Conservation (phyloP, 2,888 invertebrate genomes). For the Sturmia bella region DNA sequence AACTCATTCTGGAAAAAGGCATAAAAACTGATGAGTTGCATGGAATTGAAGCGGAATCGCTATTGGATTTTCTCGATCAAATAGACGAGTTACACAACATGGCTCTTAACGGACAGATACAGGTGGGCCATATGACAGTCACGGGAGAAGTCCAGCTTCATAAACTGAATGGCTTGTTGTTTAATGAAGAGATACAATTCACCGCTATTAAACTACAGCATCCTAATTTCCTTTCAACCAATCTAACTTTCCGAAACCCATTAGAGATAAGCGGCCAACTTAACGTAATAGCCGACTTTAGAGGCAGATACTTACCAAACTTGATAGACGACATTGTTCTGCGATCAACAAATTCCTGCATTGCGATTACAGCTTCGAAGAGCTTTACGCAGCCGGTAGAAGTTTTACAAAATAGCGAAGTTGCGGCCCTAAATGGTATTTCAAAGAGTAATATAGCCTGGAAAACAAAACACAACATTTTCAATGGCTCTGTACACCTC, state of each 20-base stretch:
- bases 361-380: constrained; percentile 75
- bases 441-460: constrained; percentile 80
- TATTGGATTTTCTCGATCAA: constrained; percentile 76
- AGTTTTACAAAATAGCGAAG: constrained; percentile 76
- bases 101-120: constrained; percentile 80
- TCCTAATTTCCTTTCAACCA: constrained; percentile 77
- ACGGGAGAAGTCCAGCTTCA: constrained; percentile 75
- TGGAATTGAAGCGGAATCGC: constrained; percentile 75
- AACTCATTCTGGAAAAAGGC: constrained; percentile 77
- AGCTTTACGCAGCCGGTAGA: constrained; percentile 74
- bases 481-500: constrained; percentile 75
- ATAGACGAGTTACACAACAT: constrained; percentile 76
- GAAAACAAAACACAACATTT: constrained; percentile 72
- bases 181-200: constrained; percentile 78
- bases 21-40: constrained; percentile 80
- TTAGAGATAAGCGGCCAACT: constrained; percentile 74
- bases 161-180: constrained; percentile 74
- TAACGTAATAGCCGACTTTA: constrained; percentile 77
- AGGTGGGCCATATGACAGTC: constrained; percentile 81
- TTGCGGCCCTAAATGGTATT: constrained; percentile 80
- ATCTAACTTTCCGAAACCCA: constrained; percentile 76
- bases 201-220: constrained; percentile 81
- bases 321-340: constrained; percentile 81
- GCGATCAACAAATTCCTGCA: constrained; percentile 71
- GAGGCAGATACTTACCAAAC: constrained; percentile 78